Conservation (phyloP, 1,140 invertebrate genomes). For the Meloidogyne exigua region DNA sequence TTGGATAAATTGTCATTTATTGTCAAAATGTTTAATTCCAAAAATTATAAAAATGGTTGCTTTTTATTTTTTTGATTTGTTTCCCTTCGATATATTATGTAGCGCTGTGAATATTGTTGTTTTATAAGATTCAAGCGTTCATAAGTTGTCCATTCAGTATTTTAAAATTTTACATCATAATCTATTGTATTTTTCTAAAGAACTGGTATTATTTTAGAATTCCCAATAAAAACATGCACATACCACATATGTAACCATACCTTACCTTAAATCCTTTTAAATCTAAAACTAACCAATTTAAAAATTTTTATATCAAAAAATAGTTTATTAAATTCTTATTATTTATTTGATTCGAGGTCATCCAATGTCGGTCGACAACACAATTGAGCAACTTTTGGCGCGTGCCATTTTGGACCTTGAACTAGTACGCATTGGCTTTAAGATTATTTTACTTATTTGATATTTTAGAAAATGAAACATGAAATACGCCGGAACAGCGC, state of each 20-base stretch:
- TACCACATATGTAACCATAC: too few species aligned
- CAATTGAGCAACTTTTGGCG: background rate
- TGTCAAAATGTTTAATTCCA: background rate
- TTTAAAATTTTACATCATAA: too few species aligned
- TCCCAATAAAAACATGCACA: too few species aligned
- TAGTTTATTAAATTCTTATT: background rate
- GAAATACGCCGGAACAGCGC: slow-evolving; percentile 26
- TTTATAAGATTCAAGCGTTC: too few species aligned
- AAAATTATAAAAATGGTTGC: background rate
- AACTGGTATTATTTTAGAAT: too few species aligned
- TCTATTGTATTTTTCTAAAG: too few species aligned
- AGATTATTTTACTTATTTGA: background rate
- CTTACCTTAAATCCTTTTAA: too few species aligned
- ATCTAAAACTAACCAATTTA: background rate
- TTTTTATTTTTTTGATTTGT: background rate
- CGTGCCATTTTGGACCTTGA: background rate
- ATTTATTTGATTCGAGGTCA: background rate
- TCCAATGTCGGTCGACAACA: background rate
- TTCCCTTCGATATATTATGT: too few species aligned
- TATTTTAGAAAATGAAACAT: slow-evolving; percentile 20
- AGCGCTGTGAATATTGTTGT: too few species aligned
- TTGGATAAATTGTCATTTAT: background rate
- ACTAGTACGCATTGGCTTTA: background rate
- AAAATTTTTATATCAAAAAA: background rate
- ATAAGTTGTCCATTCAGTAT: too few species aligned